Base-by-base conservation (phyloP, 2,888 invertebrate species). In the Aproaerema taeniolella region DNA sequence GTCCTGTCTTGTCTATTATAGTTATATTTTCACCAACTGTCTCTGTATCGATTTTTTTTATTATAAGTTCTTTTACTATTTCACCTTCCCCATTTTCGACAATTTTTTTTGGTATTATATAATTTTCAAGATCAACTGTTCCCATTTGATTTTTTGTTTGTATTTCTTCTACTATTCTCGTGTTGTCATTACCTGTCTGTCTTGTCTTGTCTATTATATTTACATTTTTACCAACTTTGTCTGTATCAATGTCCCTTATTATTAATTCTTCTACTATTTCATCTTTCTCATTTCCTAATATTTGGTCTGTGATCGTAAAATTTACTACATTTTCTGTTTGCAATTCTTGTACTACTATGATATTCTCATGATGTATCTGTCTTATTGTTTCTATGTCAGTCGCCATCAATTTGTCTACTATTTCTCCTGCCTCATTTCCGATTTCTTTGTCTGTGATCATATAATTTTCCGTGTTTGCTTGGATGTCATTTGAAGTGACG, bases 251-350 rank as follows among this genome's bases (percentile, higher is more conserved):
- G 16, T 32, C 16, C 16, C n/a, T 17, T 32, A 14, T 32, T 15
- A 9, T 32, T 11, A 32, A 15, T 17, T 17, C 20, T 32, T 32
- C 15, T 32, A 3, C 32, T 9, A 11, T 32, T 32, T 32, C 32
- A 17, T 11, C 20, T 20, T 13, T 14, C 32, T 10, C 29, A 11
- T 29, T 29, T 29, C 29, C 29, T 6, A 11, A 11, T 29, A 29
- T 11, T 29, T 9, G 11, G n/a, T 29, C 29, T 29, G 29, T 29
- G 8, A 14, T 32, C 16, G 32, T 32, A 32, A 9, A 17, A 32
- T 32, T 32, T 14, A 8, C 32, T 5, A 29, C 11, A 29, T 29
- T 11, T 11, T 11, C 29, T 2, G 11, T 29, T 29, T 29, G n/a
- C n/a, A n/a, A n/a, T n/a, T n/a, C n/a, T n/a, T n/a, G n/a, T n/a